phyloP scores from a whole-genome alignment of 53 echinoderm and acorn worm species.

The Holothuria leucospilota region DNA sequence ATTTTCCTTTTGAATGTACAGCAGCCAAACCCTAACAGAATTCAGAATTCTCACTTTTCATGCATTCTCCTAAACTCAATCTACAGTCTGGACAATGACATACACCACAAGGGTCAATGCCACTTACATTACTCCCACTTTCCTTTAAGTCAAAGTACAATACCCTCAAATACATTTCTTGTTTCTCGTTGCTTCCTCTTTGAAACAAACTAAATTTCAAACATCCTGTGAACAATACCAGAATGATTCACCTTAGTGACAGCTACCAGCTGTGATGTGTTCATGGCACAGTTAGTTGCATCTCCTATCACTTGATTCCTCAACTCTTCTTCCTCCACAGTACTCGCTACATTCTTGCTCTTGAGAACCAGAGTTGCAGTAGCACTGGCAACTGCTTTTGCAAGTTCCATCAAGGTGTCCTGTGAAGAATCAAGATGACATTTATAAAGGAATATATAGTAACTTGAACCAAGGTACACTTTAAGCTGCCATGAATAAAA shows the following conservation, averaged over 20 bases:
- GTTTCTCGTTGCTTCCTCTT: neutral
- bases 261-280: conserved; percentile 94
- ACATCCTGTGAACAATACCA: neutral
- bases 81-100: no score
- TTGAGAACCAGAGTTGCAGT: conserved; percentile 89
- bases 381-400: conserved; percentile 95
- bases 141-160: neutral
- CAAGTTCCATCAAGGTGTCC: conserved; percentile 87
- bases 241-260: conserved; percentile 79
- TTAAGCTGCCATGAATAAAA: no score
- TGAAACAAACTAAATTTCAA: neutral
- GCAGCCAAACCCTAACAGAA: no score
- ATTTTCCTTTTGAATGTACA: no score
- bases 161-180: neutral
- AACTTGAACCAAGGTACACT: no score
- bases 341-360: conserved; percentile 88
- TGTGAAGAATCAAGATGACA: conserved; percentile 3
- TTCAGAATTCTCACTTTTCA: no score
- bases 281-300: conserved; percentile 83
- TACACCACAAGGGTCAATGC: no score
- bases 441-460: no score
- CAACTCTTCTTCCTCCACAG: conserved; percentile 73
- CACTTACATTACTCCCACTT: no score
- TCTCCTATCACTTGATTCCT: conserved; percentile 89
- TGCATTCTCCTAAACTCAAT: no score